Evolutionary conservation across 2,113 vertebrate species (phyloP), one percentile per base, ranked within the genome.

Genomic region (Brachyhypopomus occidentalis): DNA sequence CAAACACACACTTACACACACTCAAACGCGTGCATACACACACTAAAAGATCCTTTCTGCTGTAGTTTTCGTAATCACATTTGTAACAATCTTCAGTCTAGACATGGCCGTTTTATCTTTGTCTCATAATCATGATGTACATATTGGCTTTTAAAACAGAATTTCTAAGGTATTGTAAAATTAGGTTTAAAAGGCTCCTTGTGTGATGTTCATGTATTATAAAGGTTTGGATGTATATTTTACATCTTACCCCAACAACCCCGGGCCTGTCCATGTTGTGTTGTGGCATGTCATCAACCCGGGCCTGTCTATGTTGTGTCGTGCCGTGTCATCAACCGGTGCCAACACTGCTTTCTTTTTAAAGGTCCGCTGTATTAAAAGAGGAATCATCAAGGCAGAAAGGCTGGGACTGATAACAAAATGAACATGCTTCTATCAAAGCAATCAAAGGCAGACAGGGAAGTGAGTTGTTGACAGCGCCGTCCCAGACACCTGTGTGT

Each of bases 351-450:
- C 87, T 88, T 83, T 36, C 72, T 84, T 78, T 88, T 89, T 84
- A 88, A 76, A 86, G 67, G 78, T 58, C 27, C 41, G 38, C 27
- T 88, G 84, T 88, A 88, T 89, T 89, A 88, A 87, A 88, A 87
- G 80, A 84, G 72, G 79, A 78, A 88, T 88, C 81, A 90, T 87
- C 88, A 90, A 81, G 84, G 79, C 2, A 16, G 38, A 72, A 80
- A 11, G 36, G 34, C 59, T 52, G 79, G 27, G 55, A 20, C 69
- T 56, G 27, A 63, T 14, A 75, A 85, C 82, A 87, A 72, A 76
- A 58, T 2, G 4, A 82, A 52, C 9, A 64, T 62, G 41, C 72
- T 86, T 69, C 9, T 80, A 83, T 86, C 81, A 85, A 84, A 87
- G 81, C 82, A 83, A 84, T 90, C 82, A 78, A 83, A 87, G 82